Percentiles rank a stretch among this genome's conserved stretches.
These are phyloP conservation scores for Maniola hyperantus DNA, from an alignment of 2,888 invertebrate species.

Conservation along the genomic window DNA sequence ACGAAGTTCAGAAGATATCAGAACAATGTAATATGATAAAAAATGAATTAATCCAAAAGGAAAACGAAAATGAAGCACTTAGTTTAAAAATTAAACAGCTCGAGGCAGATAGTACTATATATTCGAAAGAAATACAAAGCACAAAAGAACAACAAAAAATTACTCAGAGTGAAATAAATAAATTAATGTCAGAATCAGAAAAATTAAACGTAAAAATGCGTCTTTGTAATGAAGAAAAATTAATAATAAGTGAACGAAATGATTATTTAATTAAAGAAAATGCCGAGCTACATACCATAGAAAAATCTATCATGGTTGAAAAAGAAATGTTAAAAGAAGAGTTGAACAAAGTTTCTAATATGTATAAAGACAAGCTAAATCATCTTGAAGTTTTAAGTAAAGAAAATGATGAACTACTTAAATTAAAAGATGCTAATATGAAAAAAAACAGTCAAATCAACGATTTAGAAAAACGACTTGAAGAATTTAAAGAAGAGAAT, in stretches of 20 bases:
- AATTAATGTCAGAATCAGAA: constrained; percentile 37
- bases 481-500: constrained; percentile 62
- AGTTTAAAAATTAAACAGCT: constrained; percentile 42
- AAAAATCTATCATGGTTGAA: constrained; percentile 37
- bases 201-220: constrained; percentile 32
- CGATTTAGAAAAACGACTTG: constrained; percentile 51
- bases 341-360: constrained; percentile 44
- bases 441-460: constrained; percentile 37
- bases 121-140: constrained; percentile 41
- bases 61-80: constrained; percentile 49
- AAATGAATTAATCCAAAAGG: constrained; percentile 45
- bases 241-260: constrained; percentile 38
- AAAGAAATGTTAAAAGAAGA: constrained; percentile 43
- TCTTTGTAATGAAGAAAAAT: constrained; percentile 29
- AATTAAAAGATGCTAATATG: constrained; percentile 36
- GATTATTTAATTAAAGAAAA: constrained; percentile 43
- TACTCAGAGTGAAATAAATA: constrained; percentile 36
- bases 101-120: constrained; percentile 38
- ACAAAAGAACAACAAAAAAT: constrained; percentile 37
- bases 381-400: constrained; percentile 32
- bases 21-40: constrained; percentile 42
- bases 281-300: constrained; percentile 29
- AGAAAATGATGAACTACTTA: constrained; percentile 36
- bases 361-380: constrained; percentile 41
- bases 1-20: constrained; percentile 43